These are phyloP conservation scores for Xiphydria camelus DNA, from an alignment of 2,888 invertebrate species.

Conservation along the genomic window DNA sequence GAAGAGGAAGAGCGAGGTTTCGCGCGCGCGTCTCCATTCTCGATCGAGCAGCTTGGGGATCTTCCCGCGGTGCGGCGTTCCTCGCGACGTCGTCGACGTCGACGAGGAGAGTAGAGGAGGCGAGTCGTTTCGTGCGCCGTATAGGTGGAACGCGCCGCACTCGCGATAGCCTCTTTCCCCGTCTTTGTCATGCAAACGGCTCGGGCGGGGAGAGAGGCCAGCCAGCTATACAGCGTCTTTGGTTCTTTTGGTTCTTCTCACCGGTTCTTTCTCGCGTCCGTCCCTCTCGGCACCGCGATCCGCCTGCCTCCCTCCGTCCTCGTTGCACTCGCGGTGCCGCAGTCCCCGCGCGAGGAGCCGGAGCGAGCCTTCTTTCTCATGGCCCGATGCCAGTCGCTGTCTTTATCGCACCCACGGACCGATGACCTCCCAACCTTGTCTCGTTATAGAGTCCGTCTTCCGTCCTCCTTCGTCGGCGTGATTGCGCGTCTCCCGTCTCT, in stretches of 20 bases:
- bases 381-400: constrained; percentile 34
- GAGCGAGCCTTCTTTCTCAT: constrained; percentile 42
- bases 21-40: not conserved
- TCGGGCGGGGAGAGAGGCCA: constrained; percentile 12
- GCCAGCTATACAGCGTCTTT: constrained; percentile 17
- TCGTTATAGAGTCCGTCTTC: constrained; percentile 33
- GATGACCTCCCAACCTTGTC: constrained; percentile 45
- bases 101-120: too few relatives aligned
- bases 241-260: constrained; percentile 33
- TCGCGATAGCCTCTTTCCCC: constrained; percentile 33
- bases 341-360: constrained; percentile 15
- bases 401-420: constrained; percentile 28
- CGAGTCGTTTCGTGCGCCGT: constrained; percentile 19
- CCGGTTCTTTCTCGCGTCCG: constrained; percentile 22
- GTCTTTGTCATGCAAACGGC: constrained; percentile 35
- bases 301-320: constrained; percentile 6
- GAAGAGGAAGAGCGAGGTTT: not conserved
- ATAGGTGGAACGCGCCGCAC: constrained; percentile 8
- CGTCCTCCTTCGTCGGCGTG: constrained; percentile 11
- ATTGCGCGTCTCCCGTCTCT: constrained; percentile 4
- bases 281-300: not conserved
- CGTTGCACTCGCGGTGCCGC: constrained; percentile 13
- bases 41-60: constrained; percentile 20
- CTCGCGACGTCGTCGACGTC: constrained; percentile 23
- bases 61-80: constrained; percentile 28